Base-by-base conservation (phyloP, 2,888 invertebrate genomes). In the Ryuthela nishihirai region DNA sequence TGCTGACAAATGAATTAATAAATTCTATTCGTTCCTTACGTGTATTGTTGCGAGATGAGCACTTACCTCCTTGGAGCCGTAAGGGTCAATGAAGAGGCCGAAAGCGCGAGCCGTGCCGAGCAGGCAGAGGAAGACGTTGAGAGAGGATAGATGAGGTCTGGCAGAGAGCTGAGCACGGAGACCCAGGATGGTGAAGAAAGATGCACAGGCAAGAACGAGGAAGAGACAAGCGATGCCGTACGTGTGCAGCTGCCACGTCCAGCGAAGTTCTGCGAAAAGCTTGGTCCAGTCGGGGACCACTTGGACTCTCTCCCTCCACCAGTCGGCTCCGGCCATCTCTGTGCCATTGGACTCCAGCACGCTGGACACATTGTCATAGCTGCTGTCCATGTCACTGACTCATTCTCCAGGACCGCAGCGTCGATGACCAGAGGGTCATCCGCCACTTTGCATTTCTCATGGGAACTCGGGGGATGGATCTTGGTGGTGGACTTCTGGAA, bases 41-140 rank as follows among this genome's bases (percentile, higher is more conserved):
- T n/a, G n/a, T n/a, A n/a, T 48, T n/a, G 18, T 52, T 24, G n/a
- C 15, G n/a, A 17, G 23, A 25, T 32, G 10, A 23, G 15, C 23
- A 58, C 71, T 72, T 67, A 78, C 79, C 72, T 77, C 74, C 68
- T 76, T 75, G 35, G 79, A 74, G 67, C 78, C 78, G 72, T 81
- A 82, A 34, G 81, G 80, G 70, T 81, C 81, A 67, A 81, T 77
- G 69, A 80, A 77, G 53, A 81, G 76, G 50, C 76, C 78, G 36
- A 74, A 71, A 17, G 78, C 76, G 63, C 81, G 74, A 36, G 78
- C 76, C 46, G 74, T 70, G 32, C 80, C 80, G 47, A 80, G 72
- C 15, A 79, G 69, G 67, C 79, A 79, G 24, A 81, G 72, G 68
- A 81, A 78, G 62, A 77, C 74, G 69, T 81, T 79, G 70, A 80